A percentile compares a stretch with the other conserved stretches of the same genome.
Evolutionary conservation across 1,140 invertebrate species (phyloP).

Genomic region (Sinonovacula constricta): DNA sequence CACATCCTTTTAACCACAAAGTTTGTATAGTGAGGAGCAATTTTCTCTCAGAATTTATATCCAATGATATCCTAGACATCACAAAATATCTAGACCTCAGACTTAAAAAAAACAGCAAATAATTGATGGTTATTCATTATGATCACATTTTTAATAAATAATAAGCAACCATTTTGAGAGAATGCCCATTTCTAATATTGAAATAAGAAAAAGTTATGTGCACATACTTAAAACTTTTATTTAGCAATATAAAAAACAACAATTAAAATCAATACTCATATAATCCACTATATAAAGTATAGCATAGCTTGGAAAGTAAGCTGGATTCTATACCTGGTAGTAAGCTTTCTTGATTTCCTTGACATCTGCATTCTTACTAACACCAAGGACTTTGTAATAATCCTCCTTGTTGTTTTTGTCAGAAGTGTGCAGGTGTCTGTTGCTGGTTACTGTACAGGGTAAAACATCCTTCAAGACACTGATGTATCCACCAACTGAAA

Average conservation of each 20-base stretch:
- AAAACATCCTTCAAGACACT: too few species aligned
- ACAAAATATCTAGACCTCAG: too few species aligned
- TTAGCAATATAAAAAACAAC: background rate
- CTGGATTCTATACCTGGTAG: slow-evolving; percentile 84
- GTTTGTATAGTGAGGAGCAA: too few species aligned
- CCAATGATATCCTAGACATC: too few species aligned
- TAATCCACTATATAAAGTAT: background rate
- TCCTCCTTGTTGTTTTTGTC: slow-evolving; percentile 82
- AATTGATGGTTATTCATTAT: too few species aligned
- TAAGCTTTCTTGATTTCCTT: slow-evolving; percentile 99
- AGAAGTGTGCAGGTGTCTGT: slow-evolving; percentile 48
- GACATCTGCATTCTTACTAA: slow-evolving; percentile 90
- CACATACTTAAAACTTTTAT: background rate
- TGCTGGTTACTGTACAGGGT: background rate
- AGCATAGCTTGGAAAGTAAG: background rate
- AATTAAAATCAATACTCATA: background rate
- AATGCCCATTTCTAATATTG: too few species aligned
- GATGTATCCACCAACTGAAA: too few species aligned
- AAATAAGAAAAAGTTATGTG: background rate
- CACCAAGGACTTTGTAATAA: slow-evolving; percentile 97
- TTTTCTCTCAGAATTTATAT: too few species aligned
- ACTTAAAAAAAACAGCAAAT: too few species aligned
- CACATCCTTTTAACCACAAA: too few species aligned
- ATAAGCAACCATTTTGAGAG: too few species aligned
- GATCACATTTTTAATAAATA: background rate